These are phyloP conservation scores for Acromyrmex charruanus DNA, from an alignment of 1,140 invertebrate species.

Conservation along the genomic window DNA sequence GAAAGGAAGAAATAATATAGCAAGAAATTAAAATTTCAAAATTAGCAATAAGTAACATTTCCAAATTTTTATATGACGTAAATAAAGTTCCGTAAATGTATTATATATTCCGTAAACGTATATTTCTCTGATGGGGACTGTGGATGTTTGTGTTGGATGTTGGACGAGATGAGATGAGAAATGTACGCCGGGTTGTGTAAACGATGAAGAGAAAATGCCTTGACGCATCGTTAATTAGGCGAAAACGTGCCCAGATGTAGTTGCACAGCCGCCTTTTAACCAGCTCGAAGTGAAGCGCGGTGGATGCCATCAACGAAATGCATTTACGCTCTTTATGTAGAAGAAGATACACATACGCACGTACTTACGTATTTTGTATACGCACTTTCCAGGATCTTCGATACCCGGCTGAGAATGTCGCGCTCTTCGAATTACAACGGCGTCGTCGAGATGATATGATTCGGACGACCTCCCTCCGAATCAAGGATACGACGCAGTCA, in stretches of 20 bases:
- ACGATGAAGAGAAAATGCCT: constrained; percentile 22
- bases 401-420: constrained; percentile 10
- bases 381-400: background rate
- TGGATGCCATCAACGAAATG: background rate
- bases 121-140: background rate
- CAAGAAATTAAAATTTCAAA: background rate
- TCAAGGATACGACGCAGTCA: constrained; percentile 65
- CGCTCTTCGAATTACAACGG: constrained; percentile 17
- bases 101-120: background rate
- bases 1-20: background rate
- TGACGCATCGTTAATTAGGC: constrained; percentile 45
- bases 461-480: constrained; percentile 59
- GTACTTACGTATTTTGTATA: background rate
- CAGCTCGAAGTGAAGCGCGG: constrained; percentile 11
- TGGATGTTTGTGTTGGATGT: background rate
- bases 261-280: constrained; percentile 15
- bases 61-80: background rate
- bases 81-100: background rate
- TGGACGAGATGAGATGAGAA: constrained; percentile 8
- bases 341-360: background rate
- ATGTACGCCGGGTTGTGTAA: background rate
- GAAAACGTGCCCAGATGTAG: constrained; percentile 10
- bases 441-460: constrained; percentile 29
- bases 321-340: background rate
- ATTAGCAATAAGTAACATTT: background rate